A percentile compares a stretch with the other conserved stretches of the same genome.
These are phyloP conservation scores for Noctuana brunneofusca DNA, from an alignment of 2,888 invertebrate species.

Conservation along the genomic window DNA sequence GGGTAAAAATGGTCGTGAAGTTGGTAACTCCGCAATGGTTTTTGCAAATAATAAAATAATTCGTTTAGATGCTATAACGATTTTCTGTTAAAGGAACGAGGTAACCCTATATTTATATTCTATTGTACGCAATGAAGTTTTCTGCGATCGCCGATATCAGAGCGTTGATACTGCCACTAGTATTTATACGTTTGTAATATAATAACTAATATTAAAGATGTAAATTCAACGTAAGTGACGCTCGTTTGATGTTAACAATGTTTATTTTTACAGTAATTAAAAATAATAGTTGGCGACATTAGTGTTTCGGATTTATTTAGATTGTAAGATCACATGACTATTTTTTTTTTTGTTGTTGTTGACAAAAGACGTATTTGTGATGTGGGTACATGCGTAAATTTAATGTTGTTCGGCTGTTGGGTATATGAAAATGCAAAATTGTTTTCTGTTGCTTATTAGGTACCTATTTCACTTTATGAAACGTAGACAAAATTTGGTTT, in stretches of 20 bases:
- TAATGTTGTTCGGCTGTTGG: slow-evolving; percentile 4
- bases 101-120: slow-evolving; percentile 42
- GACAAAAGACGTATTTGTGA: slow-evolving; percentile 35
- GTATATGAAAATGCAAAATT: slow-evolving; percentile 12
- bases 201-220: slow-evolving; percentile 57
- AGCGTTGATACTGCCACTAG: slow-evolving; percentile 80
- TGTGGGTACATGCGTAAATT: slow-evolving; percentile 13
- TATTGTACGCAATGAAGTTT: slow-evolving; percentile 50
- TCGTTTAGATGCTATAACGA: neutral
- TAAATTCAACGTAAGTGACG: slow-evolving; percentile 60
- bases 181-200: slow-evolving; percentile 69
- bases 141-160: slow-evolving; percentile 57
- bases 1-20: too few species aligned
- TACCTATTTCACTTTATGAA: neutral
- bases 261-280: slow-evolving; percentile 62
- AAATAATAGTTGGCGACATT: slow-evolving; percentile 54
- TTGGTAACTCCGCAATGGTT: too few species aligned
- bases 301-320: slow-evolving; percentile 56
- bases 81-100: slow-evolving; percentile 11
- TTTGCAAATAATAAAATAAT: too few species aligned
- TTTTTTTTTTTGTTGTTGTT: slow-evolving; percentile 35
- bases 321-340: slow-evolving; percentile 47
- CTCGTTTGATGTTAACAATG: slow-evolving; percentile 56
- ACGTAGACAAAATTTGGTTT: too few species aligned
- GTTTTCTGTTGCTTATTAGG: neutral